Percentiles rank a stretch among this genome's conserved stretches.
phyloP scores from a whole-genome alignment of 2,113 vertebrate genomes.

The Leuciscus idus region DNA sequence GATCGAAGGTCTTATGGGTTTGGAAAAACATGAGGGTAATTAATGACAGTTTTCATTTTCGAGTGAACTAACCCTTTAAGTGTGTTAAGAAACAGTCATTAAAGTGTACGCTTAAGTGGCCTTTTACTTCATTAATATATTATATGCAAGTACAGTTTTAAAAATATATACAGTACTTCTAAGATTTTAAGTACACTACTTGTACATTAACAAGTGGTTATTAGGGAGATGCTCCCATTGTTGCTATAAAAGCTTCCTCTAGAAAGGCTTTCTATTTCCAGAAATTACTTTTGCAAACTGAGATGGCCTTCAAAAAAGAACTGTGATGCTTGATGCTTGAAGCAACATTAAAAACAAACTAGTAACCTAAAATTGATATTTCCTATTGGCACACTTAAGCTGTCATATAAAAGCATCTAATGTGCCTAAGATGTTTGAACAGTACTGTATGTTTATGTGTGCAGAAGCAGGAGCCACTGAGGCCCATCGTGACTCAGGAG shows the following conservation, averaged over 20 bases:
- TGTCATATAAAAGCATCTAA: background rate
- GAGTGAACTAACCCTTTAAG: no score
- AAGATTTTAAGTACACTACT: no score
- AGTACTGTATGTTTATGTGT: background rate
- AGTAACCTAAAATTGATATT: background rate
- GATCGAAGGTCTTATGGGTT: no score
- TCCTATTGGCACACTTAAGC: background rate
- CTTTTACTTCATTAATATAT: no score
- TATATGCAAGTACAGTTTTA: no score
- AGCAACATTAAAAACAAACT: background rate
- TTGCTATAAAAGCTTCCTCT: background rate
- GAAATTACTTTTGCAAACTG: background rate
- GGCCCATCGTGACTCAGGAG: background rate
- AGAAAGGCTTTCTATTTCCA: background rate
- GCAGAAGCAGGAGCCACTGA: background rate
- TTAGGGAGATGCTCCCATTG: background rate
- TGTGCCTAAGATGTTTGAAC: background rate
- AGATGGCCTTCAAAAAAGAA: background rate
- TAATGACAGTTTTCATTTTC: no score
- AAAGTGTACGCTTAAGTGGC: no score
- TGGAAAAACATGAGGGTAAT: no score
- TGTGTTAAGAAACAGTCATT: background rate
- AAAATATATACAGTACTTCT: no score
- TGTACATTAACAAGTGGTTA: background rate
- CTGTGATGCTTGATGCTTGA: background rate